Conservation (phyloP, 2,113 vertebrate species). For the Hippopotamus amphibius region DNA sequence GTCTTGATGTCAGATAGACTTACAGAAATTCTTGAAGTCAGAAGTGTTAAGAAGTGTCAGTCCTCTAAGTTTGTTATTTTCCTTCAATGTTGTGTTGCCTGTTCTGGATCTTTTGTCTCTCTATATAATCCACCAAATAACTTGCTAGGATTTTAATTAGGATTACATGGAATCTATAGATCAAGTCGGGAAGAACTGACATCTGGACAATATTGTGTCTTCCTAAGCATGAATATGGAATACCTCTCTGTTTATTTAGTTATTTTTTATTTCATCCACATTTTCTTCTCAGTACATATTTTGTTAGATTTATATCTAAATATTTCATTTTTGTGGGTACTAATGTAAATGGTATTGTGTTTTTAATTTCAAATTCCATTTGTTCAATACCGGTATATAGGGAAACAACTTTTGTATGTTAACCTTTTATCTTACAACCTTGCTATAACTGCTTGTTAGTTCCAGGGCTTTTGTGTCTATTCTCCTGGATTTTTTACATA, state of each 20-base stretch:
- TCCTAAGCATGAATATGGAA: background rate
- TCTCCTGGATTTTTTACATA: background rate
- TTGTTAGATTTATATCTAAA: background rate
- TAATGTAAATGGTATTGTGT: background rate
- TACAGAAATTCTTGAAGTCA: background rate
- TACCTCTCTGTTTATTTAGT: background rate
- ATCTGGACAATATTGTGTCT: background rate
- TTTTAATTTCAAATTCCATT: background rate
- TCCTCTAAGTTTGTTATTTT: background rate
- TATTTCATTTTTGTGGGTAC: background rate
- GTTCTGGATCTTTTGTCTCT: background rate
- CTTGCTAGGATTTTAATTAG: background rate
- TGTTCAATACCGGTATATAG: background rate
- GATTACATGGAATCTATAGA: background rate
- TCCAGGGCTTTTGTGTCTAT: background rate
- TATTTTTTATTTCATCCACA: background rate
- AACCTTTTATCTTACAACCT: background rate
- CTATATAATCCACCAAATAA: background rate
- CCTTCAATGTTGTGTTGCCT: background rate
- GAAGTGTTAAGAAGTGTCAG: background rate
- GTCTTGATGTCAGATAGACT: background rate
- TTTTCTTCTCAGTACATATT: background rate
- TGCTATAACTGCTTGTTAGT: background rate
- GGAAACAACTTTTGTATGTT: background rate
- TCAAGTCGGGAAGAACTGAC: background rate